Evolutionary conservation across 2,113 vertebrate species (phyloP).

Genomic region (human (Homo sapiens)): GRCh38 chr6:93564001-93564500

Average conservation of each 20-base stretch:
- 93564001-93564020: neutral
- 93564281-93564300: neutral
- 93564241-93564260: neutral
- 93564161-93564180: neutral
- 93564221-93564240: neutral
- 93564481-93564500: neutral
- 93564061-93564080: neutral
- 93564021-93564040: neutral
- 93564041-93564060: neutral
- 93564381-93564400: neutral
- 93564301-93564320: neutral
- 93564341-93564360: too few species aligned
- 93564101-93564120: neutral
- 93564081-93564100: neutral
- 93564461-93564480: neutral
- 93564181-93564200: neutral
- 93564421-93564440: neutral
- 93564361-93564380: neutral
- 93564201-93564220: neutral
- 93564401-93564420: neutral
- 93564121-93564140: neutral
- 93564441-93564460: neutral
- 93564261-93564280: neutral
- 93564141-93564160: neutral
- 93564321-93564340: neutral